Evolutionary conservation across 2,113 vertebrate species (phyloP).

Genomic region (Dipodomys stephensi): DNA sequence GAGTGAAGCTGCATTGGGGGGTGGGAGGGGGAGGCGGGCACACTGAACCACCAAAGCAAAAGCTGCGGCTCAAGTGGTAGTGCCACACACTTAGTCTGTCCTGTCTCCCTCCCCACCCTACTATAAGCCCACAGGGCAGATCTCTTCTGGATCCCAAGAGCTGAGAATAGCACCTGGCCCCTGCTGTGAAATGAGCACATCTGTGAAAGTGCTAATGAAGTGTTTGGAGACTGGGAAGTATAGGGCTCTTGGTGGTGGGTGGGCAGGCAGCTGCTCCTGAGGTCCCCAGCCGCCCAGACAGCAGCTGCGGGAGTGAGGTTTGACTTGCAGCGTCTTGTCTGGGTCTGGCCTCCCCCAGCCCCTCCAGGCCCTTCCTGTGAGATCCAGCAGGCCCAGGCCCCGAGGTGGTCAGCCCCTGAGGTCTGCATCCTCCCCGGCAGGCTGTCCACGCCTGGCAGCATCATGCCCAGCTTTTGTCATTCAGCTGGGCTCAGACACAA

Average conservation of each 20-base stretch:
- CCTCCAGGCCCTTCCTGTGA: background rate
- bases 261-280: background rate
- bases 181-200: background rate
- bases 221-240: background rate
- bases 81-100: background rate
- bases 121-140: background rate
- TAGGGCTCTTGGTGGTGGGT: no score
- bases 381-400: background rate
- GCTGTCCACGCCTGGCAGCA: background rate
- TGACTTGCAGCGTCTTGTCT: background rate
- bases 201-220: background rate
- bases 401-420: rapidly evolving
- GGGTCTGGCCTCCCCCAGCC: background rate
- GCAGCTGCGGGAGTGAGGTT: background rate
- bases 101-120: background rate
- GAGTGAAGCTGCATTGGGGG: no score
- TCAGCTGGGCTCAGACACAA: background rate
- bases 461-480: background rate
- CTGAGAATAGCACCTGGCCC: background rate
- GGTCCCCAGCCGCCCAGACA: background rate
- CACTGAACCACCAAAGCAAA: no score
- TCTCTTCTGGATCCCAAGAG: background rate
- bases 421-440: rapidly evolving
- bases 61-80: no score
- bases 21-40: background rate